These are phyloP conservation scores for Prostheceraeus crozeri DNA, from an alignment of 2,888 invertebrate species.

Conservation along the genomic window DNA sequence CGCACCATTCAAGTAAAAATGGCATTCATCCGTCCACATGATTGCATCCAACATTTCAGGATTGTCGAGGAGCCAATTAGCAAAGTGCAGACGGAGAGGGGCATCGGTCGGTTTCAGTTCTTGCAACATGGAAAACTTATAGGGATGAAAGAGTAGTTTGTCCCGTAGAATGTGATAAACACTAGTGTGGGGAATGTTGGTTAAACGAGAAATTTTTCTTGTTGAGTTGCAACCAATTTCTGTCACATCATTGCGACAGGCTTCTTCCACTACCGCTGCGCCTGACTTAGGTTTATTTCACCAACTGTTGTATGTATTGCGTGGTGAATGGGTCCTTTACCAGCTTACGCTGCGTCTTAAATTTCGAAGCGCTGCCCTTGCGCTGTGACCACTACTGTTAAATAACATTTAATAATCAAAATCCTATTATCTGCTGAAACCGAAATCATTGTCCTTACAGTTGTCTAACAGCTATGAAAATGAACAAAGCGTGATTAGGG, in stretches of 20 bases:
- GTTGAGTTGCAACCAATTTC: background rate
- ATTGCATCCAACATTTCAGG: background rate
- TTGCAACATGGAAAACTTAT: background rate
- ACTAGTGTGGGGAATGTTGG: background rate
- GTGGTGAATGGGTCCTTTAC: too few species aligned
- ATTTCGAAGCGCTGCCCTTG: too few species aligned
- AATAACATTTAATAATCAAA: too few species aligned
- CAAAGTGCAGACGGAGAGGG: too few species aligned
- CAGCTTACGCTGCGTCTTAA: too few species aligned
- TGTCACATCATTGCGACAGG: background rate
- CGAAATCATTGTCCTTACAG: too few species aligned
- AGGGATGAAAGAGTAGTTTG: background rate
- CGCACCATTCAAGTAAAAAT: slow-evolving; percentile 8
- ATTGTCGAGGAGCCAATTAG: background rate
- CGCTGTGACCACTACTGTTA: too few species aligned
- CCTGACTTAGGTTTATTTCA: too few species aligned
- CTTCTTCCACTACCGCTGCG: background rate
- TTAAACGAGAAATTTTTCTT: background rate
- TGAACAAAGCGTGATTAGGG: too few species aligned
- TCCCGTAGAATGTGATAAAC: background rate
- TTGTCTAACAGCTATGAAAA: too few species aligned
- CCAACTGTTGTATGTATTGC: too few species aligned
- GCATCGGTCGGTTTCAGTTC: background rate
- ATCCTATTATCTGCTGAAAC: too few species aligned
- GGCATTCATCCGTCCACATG: background rate